Evolutionary conservation across 2,113 vertebrate genomes (phyloP).

Genomic region (Jacana jacana): DNA sequence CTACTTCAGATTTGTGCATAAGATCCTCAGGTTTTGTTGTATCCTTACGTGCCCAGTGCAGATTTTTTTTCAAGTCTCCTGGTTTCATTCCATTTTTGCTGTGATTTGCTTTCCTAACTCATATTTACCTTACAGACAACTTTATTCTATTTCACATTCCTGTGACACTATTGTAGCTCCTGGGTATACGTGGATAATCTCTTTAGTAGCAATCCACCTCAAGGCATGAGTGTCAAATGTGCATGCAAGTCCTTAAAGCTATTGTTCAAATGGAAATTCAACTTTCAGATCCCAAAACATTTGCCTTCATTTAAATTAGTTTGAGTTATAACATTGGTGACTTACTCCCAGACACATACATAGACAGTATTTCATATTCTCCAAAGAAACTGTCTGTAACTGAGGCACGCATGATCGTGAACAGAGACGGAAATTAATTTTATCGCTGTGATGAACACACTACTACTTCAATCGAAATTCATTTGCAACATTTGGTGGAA

Average conservation of each 20-base stretch:
- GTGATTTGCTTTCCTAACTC: neutral
- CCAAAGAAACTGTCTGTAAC: constrained; percentile 29
- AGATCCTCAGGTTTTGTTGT: neutral
- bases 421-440: constrained; percentile 41
- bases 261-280: constrained; percentile 43
- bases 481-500: constrained; percentile 7
- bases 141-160: neutral
- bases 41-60: accelerated
- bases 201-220: neutral
- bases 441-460: constrained; percentile 19
- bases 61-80: neutral
- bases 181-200: neutral
- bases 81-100: neutral
- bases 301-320: constrained; percentile 38
- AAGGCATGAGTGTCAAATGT: neutral
- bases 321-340: constrained; percentile 2
- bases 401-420: neutral
- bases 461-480: constrained; percentile 4
- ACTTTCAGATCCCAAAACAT: constrained; percentile 28
- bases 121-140: neutral
- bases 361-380: constrained; percentile 22
- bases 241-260: neutral
- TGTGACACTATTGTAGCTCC: neutral
- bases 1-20: neutral
- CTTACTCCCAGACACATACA: neutral